Evolutionary conservation across 1,140 invertebrate genomes (phyloP).

Genomic region (Streblospio benedicti): DNA sequence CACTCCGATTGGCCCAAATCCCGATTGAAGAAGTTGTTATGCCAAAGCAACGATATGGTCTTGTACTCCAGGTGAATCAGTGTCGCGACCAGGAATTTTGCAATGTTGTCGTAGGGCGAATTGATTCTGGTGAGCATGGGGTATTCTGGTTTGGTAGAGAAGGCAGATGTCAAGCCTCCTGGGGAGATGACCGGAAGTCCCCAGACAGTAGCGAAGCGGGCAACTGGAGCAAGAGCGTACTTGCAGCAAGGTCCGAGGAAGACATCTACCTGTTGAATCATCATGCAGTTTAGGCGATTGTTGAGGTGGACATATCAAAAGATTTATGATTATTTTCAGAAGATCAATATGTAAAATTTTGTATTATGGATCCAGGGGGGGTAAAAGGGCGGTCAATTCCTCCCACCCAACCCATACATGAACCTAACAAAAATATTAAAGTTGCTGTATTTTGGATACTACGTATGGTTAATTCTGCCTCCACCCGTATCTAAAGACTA

Average conservation of each 20-base stretch:
- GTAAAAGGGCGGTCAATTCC: no score
- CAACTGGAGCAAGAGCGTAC: conserved; percentile 81
- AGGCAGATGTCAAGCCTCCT: conserved; percentile 71
- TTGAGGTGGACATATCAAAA: no score
- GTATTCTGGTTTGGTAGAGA: conserved; percentile 46
- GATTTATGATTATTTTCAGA: no score
- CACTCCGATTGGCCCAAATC: not conserved
- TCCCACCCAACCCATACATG: no score
- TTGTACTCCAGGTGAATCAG: not conserved
- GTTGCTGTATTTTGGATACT: no score
- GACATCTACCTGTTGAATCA: no score
- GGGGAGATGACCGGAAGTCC: conserved; percentile 75
- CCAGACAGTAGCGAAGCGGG: conserved; percentile 79
- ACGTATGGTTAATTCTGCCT: no score
- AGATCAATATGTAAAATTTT: no score
- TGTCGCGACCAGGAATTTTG: not conserved
- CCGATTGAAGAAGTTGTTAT: not conserved
- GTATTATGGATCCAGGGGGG: no score
- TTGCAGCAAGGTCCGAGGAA: conserved; percentile 85
- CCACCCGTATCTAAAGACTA: no score
- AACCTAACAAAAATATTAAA: no score
- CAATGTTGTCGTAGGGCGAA: not conserved
- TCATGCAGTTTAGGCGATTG: no score
- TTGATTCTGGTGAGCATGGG: conserved; percentile 30
- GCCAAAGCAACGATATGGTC: not conserved